These are phyloP conservation scores for Lasioglossum marginatum DNA, from an alignment of 2,888 invertebrate genomes.

Conservation along the genomic window DNA sequence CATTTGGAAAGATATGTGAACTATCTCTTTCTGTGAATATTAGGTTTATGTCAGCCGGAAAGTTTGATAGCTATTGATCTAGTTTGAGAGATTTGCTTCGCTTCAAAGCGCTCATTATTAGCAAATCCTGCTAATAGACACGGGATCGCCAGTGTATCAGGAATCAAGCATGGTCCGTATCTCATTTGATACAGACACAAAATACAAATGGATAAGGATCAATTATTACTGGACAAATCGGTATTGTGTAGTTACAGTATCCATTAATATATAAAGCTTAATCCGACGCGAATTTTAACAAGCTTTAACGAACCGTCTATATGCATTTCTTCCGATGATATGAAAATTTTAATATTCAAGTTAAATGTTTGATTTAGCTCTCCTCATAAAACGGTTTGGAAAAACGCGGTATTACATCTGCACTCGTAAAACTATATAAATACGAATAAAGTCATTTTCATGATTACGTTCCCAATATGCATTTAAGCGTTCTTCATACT, in stretches of 20 bases:
- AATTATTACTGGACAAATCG: neutral
- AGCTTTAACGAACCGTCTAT: neutral
- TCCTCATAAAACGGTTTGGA: neutral
- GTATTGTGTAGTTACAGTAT: neutral
- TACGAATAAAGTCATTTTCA: neutral
- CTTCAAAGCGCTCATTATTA: conserved; percentile 29
- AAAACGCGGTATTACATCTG: neutral
- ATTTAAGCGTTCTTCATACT: neutral
- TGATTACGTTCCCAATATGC: neutral
- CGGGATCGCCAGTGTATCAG: neutral
- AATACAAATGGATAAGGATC: neutral
- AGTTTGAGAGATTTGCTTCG: conserved; percentile 14
- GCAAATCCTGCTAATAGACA: conserved; percentile 36
- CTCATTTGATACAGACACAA: neutral
- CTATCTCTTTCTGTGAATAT: neutral
- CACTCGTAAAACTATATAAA: neutral
- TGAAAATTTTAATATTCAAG: neutral
- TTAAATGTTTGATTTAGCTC: neutral
- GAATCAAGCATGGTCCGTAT: conserved; percentile 8
- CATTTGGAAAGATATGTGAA: neutral
- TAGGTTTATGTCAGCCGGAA: neutral
- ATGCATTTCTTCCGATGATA: neutral
- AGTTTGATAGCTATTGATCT: conserved; percentile 13
- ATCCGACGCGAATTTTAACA: neutral
- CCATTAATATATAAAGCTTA: neutral